Evolutionary conservation across 1,140 invertebrate species (phyloP).

Genomic region (Colletes latitarsis): DNA sequence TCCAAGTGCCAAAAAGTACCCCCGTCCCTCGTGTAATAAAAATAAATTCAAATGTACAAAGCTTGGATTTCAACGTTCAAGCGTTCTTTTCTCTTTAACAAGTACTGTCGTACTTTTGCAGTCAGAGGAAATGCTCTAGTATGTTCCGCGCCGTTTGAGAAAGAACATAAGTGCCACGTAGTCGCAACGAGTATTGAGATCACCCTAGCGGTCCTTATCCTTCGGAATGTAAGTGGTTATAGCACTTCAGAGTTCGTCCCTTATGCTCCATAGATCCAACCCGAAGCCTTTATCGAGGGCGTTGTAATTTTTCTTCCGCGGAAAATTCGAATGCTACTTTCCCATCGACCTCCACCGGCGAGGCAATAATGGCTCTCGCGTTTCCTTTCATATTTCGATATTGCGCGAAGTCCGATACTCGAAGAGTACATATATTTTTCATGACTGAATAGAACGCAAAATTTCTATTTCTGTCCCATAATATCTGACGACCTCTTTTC

Average conservation of each 20-base stretch:
- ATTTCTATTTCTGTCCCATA: too few relatives aligned
- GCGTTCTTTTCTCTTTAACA: not conserved
- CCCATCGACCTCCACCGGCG: slow-evolving; percentile 19
- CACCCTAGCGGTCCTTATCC: slow-evolving; percentile 1
- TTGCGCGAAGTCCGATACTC: not conserved
- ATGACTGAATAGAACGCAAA: too few relatives aligned
- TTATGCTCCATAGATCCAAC: slow-evolving; percentile 26
- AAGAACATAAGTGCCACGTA: not conserved
- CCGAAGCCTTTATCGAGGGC: slow-evolving; percentile 12
- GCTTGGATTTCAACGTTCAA: not conserved
- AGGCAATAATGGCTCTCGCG: slow-evolving; percentile 11
- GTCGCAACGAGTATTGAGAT: slow-evolving; percentile 3
- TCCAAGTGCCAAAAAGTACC: too few relatives aligned
- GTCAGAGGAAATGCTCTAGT: not conserved
- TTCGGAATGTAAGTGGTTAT: slow-evolving; percentile 25
- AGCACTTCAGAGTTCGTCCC: slow-evolving; percentile 3
- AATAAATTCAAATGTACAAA: too few relatives aligned
- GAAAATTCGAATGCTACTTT: slow-evolving; percentile 16
- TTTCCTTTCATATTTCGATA: not conserved
- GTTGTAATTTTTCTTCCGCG: slow-evolving; percentile 22
- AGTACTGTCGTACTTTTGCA: not conserved
- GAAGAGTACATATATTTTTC: not conserved
- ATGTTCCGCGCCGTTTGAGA: not conserved
- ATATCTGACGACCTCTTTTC: too few relatives aligned
- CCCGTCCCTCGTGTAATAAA: too few relatives aligned